Evolutionary conservation across 1,140 invertebrate species (phyloP).

Genomic region (Musca vetustissima): DNA sequence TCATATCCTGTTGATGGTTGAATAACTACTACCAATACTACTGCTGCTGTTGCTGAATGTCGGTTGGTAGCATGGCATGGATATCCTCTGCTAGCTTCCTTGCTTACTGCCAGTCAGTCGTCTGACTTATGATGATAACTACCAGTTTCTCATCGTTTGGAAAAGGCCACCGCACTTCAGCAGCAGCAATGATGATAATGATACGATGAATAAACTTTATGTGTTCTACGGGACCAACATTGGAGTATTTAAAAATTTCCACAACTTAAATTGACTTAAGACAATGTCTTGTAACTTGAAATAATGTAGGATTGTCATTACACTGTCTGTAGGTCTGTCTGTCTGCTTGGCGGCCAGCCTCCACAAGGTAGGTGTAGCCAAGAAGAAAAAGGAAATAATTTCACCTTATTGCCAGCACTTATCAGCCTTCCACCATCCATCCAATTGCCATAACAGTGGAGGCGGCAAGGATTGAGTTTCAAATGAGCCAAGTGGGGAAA

Average conservation of each 20-base stretch:
- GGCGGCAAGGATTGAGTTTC: conserved; percentile 20
- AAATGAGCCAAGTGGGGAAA: conserved; percentile 19
- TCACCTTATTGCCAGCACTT: too few species aligned
- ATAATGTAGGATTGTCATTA: background rate
- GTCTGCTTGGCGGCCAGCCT: too few species aligned
- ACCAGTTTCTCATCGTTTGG: background rate
- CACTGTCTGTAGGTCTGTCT: too few species aligned
- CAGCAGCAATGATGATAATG: background rate
- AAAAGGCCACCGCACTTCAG: background rate
- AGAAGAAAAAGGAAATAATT: too few species aligned
- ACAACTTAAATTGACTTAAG: background rate
- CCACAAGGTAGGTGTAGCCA: too few species aligned
- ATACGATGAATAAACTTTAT: background rate
- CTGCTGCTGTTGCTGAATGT: too few species aligned
- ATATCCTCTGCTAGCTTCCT: too few species aligned
- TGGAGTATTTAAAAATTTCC: background rate
- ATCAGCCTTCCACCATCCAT: too few species aligned
- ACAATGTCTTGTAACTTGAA: background rate
- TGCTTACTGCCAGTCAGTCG: background rate
- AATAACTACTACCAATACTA: too few species aligned
- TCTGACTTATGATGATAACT: conserved; percentile 6
- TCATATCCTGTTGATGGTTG: too few species aligned
- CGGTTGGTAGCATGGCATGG: too few species aligned
- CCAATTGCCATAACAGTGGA: background rate
- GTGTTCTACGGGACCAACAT: background rate